Conservation (phyloP, 2,888 invertebrate species). For the Barypeithes pellucidus region DNA sequence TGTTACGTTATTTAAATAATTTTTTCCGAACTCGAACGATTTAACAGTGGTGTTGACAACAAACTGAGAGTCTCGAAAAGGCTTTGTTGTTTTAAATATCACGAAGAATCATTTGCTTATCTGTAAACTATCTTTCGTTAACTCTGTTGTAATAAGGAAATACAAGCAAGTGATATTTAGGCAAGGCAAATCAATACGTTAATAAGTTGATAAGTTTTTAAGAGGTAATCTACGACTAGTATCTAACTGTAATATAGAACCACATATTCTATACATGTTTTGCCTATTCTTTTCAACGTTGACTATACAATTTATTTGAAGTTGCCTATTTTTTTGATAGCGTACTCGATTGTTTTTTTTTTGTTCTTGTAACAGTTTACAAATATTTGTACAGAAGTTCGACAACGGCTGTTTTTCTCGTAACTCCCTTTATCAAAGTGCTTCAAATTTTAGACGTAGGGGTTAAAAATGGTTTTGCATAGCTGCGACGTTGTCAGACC, state of each 20-base stretch:
- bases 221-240: conserved; percentile 62
- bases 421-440: too few species aligned
- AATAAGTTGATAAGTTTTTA: conserved; percentile 46
- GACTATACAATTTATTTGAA: conserved; percentile 61
- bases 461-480: too few species aligned
- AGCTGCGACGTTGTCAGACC: too few species aligned
- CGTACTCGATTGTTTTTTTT: background rate
- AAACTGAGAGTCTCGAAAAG: conserved; percentile 61
- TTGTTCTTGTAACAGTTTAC: background rate
- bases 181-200: conserved; percentile 49
- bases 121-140: conserved; percentile 30
- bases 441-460: too few species aligned
- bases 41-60: conserved; percentile 55
- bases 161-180: conserved; percentile 39
- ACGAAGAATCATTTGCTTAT: conserved; percentile 44
- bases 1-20: conserved; percentile 37
- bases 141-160: conserved; percentile 11
- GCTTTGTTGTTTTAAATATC: conserved; percentile 61
- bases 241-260: conserved; percentile 68
- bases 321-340: conserved; percentile 46
- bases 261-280: conserved; percentile 69
- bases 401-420: too few species aligned
- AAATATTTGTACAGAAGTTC: too few species aligned
- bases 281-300: conserved; percentile 65
- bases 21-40: conserved; percentile 38